These are phyloP conservation scores for Lasioglossum vierecki DNA, from an alignment of 2,888 invertebrate species.

Conservation along the genomic window DNA sequence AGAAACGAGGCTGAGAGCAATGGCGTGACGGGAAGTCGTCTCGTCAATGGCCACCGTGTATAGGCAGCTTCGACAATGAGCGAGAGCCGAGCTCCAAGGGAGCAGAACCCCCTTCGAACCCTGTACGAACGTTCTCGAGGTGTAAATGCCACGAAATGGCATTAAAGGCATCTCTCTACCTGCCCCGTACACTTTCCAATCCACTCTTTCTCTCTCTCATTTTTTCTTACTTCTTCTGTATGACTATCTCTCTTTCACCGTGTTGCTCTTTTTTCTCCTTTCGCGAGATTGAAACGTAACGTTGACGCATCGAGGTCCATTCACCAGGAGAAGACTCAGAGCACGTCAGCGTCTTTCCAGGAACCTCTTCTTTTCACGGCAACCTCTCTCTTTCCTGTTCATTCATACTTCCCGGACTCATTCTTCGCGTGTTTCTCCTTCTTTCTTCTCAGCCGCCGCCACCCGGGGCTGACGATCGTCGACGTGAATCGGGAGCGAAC, in stretches of 20 bases:
- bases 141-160: slow-evolving; percentile 70
- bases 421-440: slow-evolving; percentile 20
- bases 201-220: background rate
- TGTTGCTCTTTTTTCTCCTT: slow-evolving; percentile 2
- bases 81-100: slow-evolving; percentile 29
- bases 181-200: slow-evolving; percentile 58
- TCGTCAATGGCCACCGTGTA: slow-evolving; percentile 72
- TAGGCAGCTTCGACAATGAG: slow-evolving; percentile 56
- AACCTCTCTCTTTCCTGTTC: slow-evolving; percentile 33
- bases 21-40: slow-evolving; percentile 79
- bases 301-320: slow-evolving; percentile 69
- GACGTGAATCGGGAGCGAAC: slow-evolving; percentile 11
- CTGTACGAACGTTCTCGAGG: slow-evolving; percentile 53
- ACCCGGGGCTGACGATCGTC: background rate
- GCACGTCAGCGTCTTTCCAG: slow-evolving; percentile 52
- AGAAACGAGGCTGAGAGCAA: slow-evolving; percentile 50
- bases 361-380: slow-evolving; percentile 27
- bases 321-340: slow-evolving; percentile 41
- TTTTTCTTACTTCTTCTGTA: background rate
- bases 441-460: background rate
- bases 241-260: background rate
- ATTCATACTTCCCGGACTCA: slow-evolving; percentile 33
- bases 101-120: slow-evolving; percentile 47
- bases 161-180: slow-evolving; percentile 70
- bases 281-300: slow-evolving; percentile 73